Evolutionary conservation across 2,113 vertebrate species (phyloP), one percentile per base, ranked within the genome.

Genomic region (Campylorhamphus procurvoides): DNA sequence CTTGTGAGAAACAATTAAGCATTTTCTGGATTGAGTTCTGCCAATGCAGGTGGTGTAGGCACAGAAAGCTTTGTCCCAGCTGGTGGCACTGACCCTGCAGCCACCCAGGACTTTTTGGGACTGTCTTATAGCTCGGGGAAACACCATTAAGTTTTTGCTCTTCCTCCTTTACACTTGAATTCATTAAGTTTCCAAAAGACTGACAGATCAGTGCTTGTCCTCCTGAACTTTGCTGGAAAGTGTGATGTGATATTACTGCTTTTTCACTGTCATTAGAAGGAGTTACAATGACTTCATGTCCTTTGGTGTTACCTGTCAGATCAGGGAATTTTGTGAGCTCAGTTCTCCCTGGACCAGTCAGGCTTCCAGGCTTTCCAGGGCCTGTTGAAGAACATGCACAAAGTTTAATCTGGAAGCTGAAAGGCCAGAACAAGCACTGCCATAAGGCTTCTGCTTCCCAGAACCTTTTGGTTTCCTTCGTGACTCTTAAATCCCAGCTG

Each of bases 401-500:
- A 75, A 66, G 33, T 18, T 94, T 39, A 37, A 27, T 77, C 75
- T 85, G 71, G 44, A 79, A 73, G 23, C 46, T 56, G 55, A 28
- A 93, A 89, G 84, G 66, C 68, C 27, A 80, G 40, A 84, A 68
- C 12, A 49, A 89, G 67, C 28, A 19, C n/a, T 75, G 64, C 50
- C 33, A 28, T 44, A 47, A 80, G 55, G 42, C 64, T 8, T 87
- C 33, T 69, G 68, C 75, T 96, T 94, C 95, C 74, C 94, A 96
- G 96, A 97, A 87, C 74, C 58, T 92, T 94, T 87, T 79, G 58
- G 11, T 90, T 93, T 88, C 85, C 87, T 69, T 49, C 69, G 59
- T 83, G 93, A 64, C 67, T 28, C 74, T 95, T 74, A 88, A 94
- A 86, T 94, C 91, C 95, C 89, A 88, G 46, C 50, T 68, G 89